Conservation (phyloP, 2,113 vertebrate species). For the Protobothrops flavoviridis region DNA sequence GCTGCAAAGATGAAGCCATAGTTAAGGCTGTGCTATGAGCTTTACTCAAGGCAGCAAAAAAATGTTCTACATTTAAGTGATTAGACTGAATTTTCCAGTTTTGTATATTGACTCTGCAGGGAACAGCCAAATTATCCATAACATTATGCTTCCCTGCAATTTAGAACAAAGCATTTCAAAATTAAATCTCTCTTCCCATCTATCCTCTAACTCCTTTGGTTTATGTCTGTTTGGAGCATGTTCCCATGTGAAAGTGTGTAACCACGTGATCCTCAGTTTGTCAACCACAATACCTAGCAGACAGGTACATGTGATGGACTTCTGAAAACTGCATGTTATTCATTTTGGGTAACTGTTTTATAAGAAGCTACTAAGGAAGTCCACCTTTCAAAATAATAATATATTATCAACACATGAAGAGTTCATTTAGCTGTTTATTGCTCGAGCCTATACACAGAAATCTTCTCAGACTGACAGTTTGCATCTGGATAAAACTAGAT, state of each 20-base stretch:
- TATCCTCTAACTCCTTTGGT: constrained; percentile 38
- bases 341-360: not conserved
- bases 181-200: constrained; percentile 27
- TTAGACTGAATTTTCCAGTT: constrained; percentile 45
- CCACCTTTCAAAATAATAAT: not conserved
- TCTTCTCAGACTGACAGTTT: not conserved
- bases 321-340: not conserved
- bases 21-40: constrained; percentile 27
- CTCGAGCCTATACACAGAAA: not conserved
- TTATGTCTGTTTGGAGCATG: constrained; percentile 12
- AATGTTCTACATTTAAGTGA: constrained; percentile 38
- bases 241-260: not conserved
- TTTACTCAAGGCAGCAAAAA: constrained; percentile 28
- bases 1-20: constrained; percentile 18
- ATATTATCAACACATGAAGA: not conserved
- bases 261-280: not conserved
- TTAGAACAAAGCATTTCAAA: constrained; percentile 53
- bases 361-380: not conserved
- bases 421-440: not conserved
- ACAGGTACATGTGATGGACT: not conserved
- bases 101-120: constrained; percentile 36
- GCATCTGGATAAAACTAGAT: not conserved
- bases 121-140: constrained; percentile 54
- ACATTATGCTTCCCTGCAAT: constrained; percentile 51
- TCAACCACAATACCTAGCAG: not conserved